phyloP scores from a whole-genome alignment of 2,888 invertebrate genomes.

The Yponomeuta plumbellus region DNA sequence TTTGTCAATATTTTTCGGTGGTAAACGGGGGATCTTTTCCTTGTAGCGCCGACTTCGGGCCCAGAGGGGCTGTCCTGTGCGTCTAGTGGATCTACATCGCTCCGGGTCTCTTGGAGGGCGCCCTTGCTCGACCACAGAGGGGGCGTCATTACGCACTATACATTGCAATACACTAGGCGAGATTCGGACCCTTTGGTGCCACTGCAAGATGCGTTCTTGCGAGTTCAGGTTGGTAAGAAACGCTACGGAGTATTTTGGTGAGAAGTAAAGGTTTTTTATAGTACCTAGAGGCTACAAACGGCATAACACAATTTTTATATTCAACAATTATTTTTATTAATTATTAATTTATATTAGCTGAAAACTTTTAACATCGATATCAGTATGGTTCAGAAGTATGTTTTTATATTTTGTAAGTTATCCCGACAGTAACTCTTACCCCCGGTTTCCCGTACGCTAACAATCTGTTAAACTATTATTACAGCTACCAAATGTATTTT shows the following conservation, averaged over 20 bases:
- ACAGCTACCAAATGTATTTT: no score
- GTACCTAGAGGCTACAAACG: no score
- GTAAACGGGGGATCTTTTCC: slow-evolving; percentile 16
- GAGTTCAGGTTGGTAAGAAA: slow-evolving; percentile 50
- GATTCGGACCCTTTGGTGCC: slow-evolving; percentile 60
- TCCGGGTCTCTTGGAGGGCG: slow-evolving; percentile 85
- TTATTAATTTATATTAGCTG: no score
- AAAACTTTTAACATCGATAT: no score
- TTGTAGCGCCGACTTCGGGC: slow-evolving; percentile 83
- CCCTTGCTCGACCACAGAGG: slow-evolving; percentile 82
- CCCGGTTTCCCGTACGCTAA: no score
- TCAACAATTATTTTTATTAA: no score
- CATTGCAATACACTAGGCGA: slow-evolving; percentile 60
- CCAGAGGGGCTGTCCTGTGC: slow-evolving; percentile 84
- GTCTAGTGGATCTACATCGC: slow-evolving; percentile 84
- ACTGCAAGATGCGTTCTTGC: slow-evolving; percentile 57
- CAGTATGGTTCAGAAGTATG: no score
- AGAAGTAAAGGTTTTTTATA: no score
- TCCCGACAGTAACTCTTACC: no score
- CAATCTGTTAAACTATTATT: no score
- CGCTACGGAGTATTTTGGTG: not conserved
- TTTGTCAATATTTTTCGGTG: slow-evolving; percentile 40
- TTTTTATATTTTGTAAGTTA: no score
- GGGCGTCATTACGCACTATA: slow-evolving; percentile 75
- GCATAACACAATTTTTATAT: no score